Evolutionary conservation across 2,797 vertebrate genomes (phyloP).

Genomic region (Nasua narica): DNA sequence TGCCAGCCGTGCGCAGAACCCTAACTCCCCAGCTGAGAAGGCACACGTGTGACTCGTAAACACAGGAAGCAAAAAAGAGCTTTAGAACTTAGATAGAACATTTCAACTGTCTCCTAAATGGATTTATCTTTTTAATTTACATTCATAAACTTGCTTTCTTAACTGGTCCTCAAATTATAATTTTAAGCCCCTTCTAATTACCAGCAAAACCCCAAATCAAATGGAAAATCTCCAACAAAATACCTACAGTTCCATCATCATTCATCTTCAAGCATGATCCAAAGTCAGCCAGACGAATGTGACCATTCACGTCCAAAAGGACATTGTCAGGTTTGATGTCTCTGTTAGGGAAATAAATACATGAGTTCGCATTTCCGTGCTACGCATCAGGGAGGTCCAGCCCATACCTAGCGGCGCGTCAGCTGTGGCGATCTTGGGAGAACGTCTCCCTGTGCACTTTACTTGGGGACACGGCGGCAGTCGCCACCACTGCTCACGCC

Average conservation of each 20-base stretch:
- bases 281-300: slow-evolving; percentile 97
- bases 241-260: slow-evolving; percentile 95
- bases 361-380: neutral
- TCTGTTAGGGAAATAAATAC: slow-evolving; percentile 80
- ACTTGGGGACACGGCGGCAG: fast-evolving
- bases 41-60: fast-evolving
- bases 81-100: neutral
- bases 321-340: slow-evolving; percentile 98
- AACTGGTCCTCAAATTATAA: neutral
- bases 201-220: neutral
- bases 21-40: too few species aligned
- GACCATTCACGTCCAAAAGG: slow-evolving; percentile 94
- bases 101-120: neutral
- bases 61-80: neutral
- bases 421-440: neutral
- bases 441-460: fast-evolving
- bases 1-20: fast-evolving
- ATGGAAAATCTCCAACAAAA: neutral
- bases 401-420: neutral
- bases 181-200: neutral
- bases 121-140: neutral
- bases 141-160: neutral
- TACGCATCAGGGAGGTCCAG: neutral
- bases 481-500: fast-evolving
- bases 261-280: slow-evolving; percentile 97